phyloP scores from a whole-genome alignment of 2,888 invertebrate species.

The Machimus atricapillus region DNA sequence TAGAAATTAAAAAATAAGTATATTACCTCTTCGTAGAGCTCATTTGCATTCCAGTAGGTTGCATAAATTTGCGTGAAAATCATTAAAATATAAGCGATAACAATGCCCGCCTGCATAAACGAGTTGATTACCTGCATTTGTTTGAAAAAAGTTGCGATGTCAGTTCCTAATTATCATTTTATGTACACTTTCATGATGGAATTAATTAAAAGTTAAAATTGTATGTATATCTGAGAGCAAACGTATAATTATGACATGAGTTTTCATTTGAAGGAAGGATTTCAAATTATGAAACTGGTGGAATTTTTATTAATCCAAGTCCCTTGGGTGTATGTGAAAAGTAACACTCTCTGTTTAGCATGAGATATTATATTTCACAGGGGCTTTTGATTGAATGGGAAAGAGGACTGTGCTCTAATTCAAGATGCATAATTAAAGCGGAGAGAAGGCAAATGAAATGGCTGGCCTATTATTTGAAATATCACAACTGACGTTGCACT shows the following conservation, averaged over 20 bases:
- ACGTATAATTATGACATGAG: background rate
- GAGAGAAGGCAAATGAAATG: no score
- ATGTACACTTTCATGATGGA: background rate
- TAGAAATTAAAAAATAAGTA: background rate
- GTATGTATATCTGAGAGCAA: background rate
- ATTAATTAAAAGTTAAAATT: background rate
- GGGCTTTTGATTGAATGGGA: background rate
- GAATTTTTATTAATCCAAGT: background rate
- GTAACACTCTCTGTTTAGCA: background rate
- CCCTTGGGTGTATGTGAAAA: background rate
- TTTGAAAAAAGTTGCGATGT: background rate
- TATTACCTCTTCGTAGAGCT: slow-evolving; percentile 16
- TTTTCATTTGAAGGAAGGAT: background rate
- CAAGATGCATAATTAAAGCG: background rate
- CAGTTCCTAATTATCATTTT: background rate
- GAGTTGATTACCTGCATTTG: background rate
- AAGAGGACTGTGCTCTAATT: background rate
- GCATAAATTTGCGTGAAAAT: slow-evolving; percentile 31
- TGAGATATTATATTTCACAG: background rate
- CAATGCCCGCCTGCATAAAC: background rate
- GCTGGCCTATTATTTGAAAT: background rate
- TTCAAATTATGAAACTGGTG: background rate
- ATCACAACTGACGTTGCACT: background rate
- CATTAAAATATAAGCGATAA: slow-evolving; percentile 19
- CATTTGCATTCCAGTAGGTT: slow-evolving; percentile 23